Percentiles rank a stretch among this genome's conserved stretches.
Evolutionary conservation across 2,113 vertebrate species (phyloP).

Genomic region (Amia ocellicauda): DNA sequence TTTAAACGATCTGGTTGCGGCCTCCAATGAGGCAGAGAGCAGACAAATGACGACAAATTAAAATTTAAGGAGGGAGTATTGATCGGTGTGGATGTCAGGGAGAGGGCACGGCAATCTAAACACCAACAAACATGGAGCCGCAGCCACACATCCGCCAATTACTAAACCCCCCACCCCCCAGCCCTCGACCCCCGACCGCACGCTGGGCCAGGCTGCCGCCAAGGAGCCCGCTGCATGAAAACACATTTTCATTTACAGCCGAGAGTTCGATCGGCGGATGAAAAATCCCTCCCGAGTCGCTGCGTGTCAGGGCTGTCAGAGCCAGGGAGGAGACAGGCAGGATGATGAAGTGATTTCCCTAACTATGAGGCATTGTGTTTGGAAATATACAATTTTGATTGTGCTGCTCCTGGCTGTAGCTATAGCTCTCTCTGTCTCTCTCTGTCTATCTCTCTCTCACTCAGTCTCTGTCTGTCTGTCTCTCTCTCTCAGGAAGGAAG

Average conservation of each 20-base stretch:
- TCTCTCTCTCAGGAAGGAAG: constrained; percentile 51
- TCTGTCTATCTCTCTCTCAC: constrained; percentile 14
- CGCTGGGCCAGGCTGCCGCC: not conserved
- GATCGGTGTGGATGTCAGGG: constrained; percentile 33
- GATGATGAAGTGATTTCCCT: constrained; percentile 11
- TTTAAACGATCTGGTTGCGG: constrained; percentile 9
- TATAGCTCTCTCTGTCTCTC: constrained; percentile 26
- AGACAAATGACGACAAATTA: constrained; percentile 28
- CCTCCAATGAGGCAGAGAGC: constrained; percentile 30
- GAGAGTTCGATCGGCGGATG: not conserved
- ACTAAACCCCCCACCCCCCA: not conserved
- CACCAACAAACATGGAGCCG: constrained; percentile 20
- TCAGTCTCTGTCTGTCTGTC: constrained; percentile 24
- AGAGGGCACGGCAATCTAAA: constrained; percentile 32
- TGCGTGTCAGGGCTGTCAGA: not conserved
- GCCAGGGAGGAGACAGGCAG: constrained; percentile 17
- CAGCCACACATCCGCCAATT: not conserved
- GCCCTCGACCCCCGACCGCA: not conserved
- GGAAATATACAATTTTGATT: not conserved
- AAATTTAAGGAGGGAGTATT: constrained; percentile 40
- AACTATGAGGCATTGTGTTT: constrained; percentile 16
- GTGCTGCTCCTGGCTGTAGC: constrained; percentile 10
- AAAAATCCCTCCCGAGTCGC: not conserved
- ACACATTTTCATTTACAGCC: not conserved
- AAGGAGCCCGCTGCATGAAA: not conserved